These are phyloP conservation scores for Atta colombica DNA, from an alignment of 1,140 invertebrate genomes.

Conservation along the genomic window DNA sequence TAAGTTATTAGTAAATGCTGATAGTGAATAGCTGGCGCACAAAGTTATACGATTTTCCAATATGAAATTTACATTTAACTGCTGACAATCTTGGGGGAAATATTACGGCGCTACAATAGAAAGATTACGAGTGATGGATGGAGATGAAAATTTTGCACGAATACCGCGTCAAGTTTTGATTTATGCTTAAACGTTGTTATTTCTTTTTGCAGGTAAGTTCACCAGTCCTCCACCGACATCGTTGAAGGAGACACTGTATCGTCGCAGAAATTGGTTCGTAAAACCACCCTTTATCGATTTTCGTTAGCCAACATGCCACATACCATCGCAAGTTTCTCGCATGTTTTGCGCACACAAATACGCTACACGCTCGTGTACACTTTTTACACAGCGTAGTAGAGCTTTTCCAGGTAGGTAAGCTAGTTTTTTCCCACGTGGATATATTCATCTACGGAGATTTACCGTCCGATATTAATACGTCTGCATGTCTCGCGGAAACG, in stretches of 20 bases:
- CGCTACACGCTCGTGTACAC: not conserved
- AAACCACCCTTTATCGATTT: conserved; percentile 70
- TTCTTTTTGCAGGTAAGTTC: conserved; percentile 54
- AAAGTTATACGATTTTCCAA: not conserved
- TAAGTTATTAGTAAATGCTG: not conserved
- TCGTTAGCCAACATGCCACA: conserved; percentile 53
- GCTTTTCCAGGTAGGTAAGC: conserved; percentile 31
- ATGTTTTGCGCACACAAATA: not conserved
- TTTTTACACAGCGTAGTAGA: conserved; percentile 4
- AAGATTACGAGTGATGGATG: conserved; percentile 6
- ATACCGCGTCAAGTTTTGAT: conserved; percentile 2
- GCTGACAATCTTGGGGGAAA: not conserved
- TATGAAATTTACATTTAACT: conserved; percentile 31
- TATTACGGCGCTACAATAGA: not conserved
- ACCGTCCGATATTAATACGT: conserved; percentile 35
- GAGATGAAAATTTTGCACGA: not conserved
- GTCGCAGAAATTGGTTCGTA: conserved; percentile 67
- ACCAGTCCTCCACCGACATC: not conserved
- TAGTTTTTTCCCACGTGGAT: not conserved
- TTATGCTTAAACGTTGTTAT: conserved; percentile 38
- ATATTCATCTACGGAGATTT: conserved; percentile 47
- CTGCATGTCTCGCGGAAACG: not conserved
- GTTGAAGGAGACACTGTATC: conserved; percentile 56
- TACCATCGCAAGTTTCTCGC: conserved; percentile 47
- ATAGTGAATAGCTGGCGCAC: not conserved